These are phyloP conservation scores for Glossophaga mutica DNA, from an alignment of 2,797 vertebrate genomes.

Conservation along the genomic window DNA sequence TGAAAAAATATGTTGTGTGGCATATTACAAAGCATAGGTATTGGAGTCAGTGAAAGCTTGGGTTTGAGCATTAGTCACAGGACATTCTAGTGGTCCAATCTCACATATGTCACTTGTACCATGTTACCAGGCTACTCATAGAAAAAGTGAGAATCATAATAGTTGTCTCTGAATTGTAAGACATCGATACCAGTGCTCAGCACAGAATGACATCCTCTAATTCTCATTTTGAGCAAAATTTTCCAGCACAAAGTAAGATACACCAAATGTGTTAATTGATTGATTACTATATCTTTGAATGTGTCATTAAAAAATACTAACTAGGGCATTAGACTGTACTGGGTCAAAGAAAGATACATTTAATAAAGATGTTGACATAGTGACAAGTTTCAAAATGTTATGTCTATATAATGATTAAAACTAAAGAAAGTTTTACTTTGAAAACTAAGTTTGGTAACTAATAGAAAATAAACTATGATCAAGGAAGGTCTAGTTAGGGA, in stretches of 20 bases:
- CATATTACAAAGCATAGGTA: neutral
- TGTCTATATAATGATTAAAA: conserved; percentile 47
- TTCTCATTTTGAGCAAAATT: neutral
- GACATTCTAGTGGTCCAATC: neutral
- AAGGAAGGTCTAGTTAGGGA: neutral
- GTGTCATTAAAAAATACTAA: conserved; percentile 33
- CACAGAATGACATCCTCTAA: neutral
- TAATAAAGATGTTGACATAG: conserved; percentile 46
- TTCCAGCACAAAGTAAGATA: neutral
- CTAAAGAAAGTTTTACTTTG: conserved; percentile 55
- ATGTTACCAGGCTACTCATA: neutral
- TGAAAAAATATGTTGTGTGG: neutral
- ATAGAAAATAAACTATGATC: conserved; percentile 19
- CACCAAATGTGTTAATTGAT: neutral
- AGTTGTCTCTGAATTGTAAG: neutral
- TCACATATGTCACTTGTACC: neutral
- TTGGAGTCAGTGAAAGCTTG: neutral
- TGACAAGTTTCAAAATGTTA: conserved; percentile 17
- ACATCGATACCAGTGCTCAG: neutral
- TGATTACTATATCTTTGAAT: neutral
- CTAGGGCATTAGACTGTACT: neutral
- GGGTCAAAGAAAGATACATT: conserved; percentile 40
- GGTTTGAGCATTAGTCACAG: neutral
- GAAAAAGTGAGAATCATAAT: neutral
- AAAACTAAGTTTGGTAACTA: conserved; percentile 35